Percentiles rank a stretch among this genome's conserved stretches.
phyloP scores from a whole-genome alignment of 2,113 vertebrate genomes.

The Acanthisitta chloris region DNA sequence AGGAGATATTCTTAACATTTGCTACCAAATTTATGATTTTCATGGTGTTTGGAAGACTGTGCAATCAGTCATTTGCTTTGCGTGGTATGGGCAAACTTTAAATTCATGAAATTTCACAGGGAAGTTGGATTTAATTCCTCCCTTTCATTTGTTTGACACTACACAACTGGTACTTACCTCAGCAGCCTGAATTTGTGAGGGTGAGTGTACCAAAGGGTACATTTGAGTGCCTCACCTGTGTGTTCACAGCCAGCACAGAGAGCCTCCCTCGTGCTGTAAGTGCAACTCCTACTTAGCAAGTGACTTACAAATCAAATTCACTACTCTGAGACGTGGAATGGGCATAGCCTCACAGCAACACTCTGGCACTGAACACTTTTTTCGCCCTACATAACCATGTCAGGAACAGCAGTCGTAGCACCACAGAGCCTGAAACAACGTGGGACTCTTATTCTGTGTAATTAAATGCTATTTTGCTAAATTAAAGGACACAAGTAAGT shows the following conservation, averaged over 20 bases:
- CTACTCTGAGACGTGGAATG: not conserved
- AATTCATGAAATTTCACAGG: not conserved
- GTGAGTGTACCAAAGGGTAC: not conserved
- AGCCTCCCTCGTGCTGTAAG: not conserved
- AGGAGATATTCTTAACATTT: not conserved
- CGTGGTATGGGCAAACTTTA: not conserved
- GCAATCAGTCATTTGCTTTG: not conserved
- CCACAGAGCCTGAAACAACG: not conserved
- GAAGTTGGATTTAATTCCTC: not conserved
- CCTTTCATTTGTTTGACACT: not conserved
- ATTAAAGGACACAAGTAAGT: not conserved
- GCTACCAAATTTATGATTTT: not conserved
- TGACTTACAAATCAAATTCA: not conserved
- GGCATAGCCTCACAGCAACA: accelerated
- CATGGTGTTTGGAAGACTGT: not conserved
- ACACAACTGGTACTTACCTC: not conserved
- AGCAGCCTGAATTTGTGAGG: not conserved
- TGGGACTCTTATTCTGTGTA: not conserved
- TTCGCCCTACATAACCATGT: accelerated
- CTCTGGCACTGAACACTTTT: not conserved
- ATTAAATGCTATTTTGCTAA: not conserved
- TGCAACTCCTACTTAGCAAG: not conserved
- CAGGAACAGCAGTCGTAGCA: not conserved
- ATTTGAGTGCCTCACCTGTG: accelerated
- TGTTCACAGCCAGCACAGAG: not conserved